These are phyloP conservation scores for Echinops telfairi DNA, from an alignment of 2,113 vertebrate genomes.

Conservation along the genomic window DNA sequence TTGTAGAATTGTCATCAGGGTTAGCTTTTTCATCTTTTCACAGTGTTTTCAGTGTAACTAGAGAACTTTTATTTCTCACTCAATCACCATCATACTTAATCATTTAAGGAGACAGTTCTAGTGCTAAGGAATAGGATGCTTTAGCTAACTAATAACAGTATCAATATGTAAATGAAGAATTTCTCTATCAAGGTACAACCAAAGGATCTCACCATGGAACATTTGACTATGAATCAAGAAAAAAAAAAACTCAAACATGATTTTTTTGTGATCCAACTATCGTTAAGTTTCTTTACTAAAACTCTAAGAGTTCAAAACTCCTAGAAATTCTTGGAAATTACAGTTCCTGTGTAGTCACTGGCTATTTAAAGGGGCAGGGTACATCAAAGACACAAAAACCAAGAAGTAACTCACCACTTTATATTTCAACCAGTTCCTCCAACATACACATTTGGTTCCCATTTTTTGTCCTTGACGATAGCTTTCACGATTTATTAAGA, in stretches of 20 bases:
- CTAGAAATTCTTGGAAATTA: not conserved
- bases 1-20: not conserved
- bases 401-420: not conserved
- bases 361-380: not conserved
- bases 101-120: conserved; percentile 35
- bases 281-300: not conserved
- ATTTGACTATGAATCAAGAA: not conserved
- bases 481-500: not conserved
- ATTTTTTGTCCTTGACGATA: not conserved
- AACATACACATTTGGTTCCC: not conserved
- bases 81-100: not conserved
- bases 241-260: not conserved
- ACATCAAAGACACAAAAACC: conserved; percentile 26
- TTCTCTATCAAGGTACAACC: not conserved
- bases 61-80: conserved; percentile 9
- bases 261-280: not conserved
- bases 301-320: no score
- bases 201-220: not conserved
- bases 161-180: not conserved
- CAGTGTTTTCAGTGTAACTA: not conserved
- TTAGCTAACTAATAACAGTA: not conserved
- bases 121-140: not conserved
- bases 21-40: not conserved
- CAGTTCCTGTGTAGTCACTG: conserved; percentile 18
- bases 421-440: not conserved